Evolutionary conservation across 2,113 vertebrate genomes (phyloP).

Genomic region (Ondatra zibethicus): DNA sequence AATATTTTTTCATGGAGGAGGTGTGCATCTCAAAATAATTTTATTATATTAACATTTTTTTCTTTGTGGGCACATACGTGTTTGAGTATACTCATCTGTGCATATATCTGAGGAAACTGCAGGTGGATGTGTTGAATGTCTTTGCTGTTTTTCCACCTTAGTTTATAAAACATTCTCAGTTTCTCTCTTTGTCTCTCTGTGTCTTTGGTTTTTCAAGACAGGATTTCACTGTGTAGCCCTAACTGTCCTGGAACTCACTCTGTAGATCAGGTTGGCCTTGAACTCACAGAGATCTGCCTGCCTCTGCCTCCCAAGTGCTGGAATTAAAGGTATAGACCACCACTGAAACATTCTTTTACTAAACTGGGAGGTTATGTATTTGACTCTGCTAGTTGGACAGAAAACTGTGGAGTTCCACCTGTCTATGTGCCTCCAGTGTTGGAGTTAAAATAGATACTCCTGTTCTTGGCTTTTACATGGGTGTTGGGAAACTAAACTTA

Average conservation of each 20-base stretch:
- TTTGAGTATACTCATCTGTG: no score
- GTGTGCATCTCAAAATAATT: not conserved
- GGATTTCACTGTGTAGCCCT: not conserved
- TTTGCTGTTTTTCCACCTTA: not conserved
- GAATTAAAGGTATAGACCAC: not conserved
- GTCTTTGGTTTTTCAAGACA: not conserved
- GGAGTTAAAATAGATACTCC: not conserved
- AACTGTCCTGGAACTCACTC: not conserved
- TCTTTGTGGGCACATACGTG: not conserved
- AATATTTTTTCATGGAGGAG: not conserved
- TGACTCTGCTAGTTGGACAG: not conserved
- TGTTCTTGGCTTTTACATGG: not conserved
- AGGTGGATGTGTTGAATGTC: not conserved
- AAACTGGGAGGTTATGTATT: no score
- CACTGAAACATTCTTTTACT: not conserved
- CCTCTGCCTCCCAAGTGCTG: not conserved
- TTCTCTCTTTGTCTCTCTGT: not conserved
- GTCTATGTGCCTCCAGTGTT: not conserved
- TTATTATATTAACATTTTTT: not conserved
- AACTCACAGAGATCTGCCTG: not conserved
- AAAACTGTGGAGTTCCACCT: no score
- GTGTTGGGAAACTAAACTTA: not conserved
- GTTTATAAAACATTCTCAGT: not conserved
- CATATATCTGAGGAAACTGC: not conserved
- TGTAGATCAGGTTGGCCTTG: not conserved